Evolutionary conservation across 1,140 invertebrate species (phyloP), one percentile per base, ranked within the genome.

Genomic region (Muscidifurax raptorellus): DNA sequence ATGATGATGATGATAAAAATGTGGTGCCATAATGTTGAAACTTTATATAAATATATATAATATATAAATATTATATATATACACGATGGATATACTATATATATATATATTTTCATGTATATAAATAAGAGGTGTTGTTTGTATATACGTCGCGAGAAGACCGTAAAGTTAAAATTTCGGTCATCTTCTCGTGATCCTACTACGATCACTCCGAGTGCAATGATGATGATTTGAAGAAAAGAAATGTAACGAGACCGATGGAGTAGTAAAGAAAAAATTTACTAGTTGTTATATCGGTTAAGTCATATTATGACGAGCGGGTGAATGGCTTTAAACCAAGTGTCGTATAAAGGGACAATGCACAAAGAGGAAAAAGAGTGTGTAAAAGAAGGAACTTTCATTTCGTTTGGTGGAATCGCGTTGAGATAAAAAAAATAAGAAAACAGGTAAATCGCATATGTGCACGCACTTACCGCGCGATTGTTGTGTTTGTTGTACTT

Each of bases 121-220:
- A 92, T 91, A 92, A 88, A 90, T 90, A 90, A 89, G 86, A 91
- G 87, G 91, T 92, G 91, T 92, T 93, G 91, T 92, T 92, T 93
- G 91, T 93, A 93, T 93, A 93, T 92, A 92, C 91, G 90, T 92
- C 89, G 89, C 87, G 85, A 89, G 89, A 89, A 86, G 87, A 86
- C 82, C 86, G 84, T 87, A 88, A 90, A 82, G 22, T 40, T 25
- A 18, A 32, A 71, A 27, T 75, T 67, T 36, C 22, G n/a, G 27
- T n/a, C 6, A 27, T 12, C 69, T 69, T 28, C 22, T 30, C 72
- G 80, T 71, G 74, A 75, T 76, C 22, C 74, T 30, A 59, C 66
- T 86, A 86, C 84, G 74, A 82, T 84, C 40, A 81, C 71, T 78
- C 67, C 82, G 76, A 83, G 82, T 83, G 82, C 82, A 83, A 83